phyloP scores from a whole-genome alignment of 2,113 vertebrate species.

The Eubucco bourcierii region DNA sequence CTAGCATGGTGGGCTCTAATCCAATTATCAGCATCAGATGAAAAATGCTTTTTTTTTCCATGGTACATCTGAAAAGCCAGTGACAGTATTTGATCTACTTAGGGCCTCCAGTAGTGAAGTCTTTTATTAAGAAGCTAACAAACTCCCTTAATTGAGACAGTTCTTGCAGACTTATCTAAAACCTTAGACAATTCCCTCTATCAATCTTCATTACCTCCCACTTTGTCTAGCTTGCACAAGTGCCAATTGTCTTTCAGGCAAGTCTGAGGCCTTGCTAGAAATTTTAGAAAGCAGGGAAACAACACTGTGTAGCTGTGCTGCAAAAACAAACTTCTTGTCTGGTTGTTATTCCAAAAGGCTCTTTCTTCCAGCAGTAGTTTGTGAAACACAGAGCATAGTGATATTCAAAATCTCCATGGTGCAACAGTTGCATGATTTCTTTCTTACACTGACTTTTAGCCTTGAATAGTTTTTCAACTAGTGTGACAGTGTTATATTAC shows the following conservation, averaged over 20 bases:
- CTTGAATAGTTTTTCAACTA: neutral
- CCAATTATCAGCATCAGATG: neutral
- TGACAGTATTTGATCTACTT: neutral
- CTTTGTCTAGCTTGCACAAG: neutral
- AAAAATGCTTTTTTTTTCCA: neutral
- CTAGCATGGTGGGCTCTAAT: neutral
- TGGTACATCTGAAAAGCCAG: neutral
- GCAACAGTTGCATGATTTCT: neutral
- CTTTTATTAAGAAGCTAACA: neutral
- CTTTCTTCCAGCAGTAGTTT: neutral
- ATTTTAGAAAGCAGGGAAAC: neutral
- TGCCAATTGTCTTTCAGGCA: conserved; percentile 1
- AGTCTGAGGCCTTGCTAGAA: neutral
- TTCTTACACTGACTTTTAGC: neutral
- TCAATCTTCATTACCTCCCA: conserved; percentile 1
- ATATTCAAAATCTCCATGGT: neutral
- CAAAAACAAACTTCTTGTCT: neutral
- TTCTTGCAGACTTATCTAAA: neutral
- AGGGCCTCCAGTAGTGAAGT: neutral
- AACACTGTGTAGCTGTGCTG: neutral
- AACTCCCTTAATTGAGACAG: neutral
- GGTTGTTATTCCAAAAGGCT: neutral
- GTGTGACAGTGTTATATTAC: neutral
- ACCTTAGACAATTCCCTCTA: conserved; percentile 10
- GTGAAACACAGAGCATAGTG: neutral